Evolutionary conservation across 2,888 invertebrate genomes (phyloP), one percentile per base, ranked within the genome.

Genomic region (Suillia variegata): DNA sequence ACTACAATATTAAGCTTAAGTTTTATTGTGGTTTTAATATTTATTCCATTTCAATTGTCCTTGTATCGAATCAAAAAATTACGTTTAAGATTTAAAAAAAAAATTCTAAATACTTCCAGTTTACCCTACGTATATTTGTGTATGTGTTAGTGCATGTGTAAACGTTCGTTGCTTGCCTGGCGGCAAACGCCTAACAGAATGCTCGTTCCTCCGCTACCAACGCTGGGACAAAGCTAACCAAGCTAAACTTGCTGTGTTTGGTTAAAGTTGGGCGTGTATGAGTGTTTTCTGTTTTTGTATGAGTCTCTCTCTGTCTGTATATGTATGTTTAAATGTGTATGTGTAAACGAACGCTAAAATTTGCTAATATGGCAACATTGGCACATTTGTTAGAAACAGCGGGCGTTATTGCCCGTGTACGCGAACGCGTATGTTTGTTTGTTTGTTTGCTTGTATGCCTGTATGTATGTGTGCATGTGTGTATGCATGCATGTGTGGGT

Each of bases 111-210:
- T n/a, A n/a, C n/a, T n/a, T n/a, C n/a, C n/a, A n/a, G n/a, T n/a
- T n/a, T n/a, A n/a, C n/a, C n/a, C n/a, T n/a, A 20, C 22, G 15
- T n/a, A n/a, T 38, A n/a, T 38, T n/a, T 24, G 34, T 20, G 24
- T 48, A 47, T 24, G 33, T 21, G 45, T 54, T 33, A 58, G 38
- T 33, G 54, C 38, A 47, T 54, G 49, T 42, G 15, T 48, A 12
- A 47, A 34, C 42, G 52, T 33, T 22, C 18, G 62, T 64, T 67
- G 63, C 65, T 70, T 69, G 62, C 66, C 70, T 70, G 31, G 2
- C 34, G 20, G n/a, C 12, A 51, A 24, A 22, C 45, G 52, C 53
- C 47, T 48, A 47, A 53, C 51, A 58, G 45, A 47, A 52, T 52
- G 58, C 34, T n/a, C n/a, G n/a, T n/a, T n/a, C n/a, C n/a, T n/a